phyloP scores from a whole-genome alignment of 2,888 invertebrate species.

The Noctua janthina region DNA sequence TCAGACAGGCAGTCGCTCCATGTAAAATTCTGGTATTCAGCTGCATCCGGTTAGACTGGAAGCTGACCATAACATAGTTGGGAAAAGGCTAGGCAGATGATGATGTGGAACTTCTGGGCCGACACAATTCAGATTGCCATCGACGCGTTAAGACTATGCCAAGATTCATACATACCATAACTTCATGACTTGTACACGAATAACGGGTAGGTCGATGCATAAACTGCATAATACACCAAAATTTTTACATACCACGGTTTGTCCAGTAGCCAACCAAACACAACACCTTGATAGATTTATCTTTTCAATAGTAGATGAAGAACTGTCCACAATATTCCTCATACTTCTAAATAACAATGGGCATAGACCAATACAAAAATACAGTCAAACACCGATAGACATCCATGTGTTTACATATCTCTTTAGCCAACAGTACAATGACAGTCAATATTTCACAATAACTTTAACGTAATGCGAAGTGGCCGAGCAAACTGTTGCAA shows the following conservation, averaged over 20 bases:
- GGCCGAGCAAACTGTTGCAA: slow-evolving; percentile 41
- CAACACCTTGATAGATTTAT: neutral
- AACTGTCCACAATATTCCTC: neutral
- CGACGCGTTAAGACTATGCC: too few species aligned
- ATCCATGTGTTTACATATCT: neutral
- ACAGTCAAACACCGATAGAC: neutral
- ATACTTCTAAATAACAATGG: neutral
- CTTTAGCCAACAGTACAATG: slow-evolving; percentile 20
- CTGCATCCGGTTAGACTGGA: too few species aligned
- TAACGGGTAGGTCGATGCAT: neutral
- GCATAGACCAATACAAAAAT: neutral
- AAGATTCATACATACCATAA: too few species aligned
- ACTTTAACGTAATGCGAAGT: slow-evolving; percentile 24
- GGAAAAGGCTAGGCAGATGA: too few species aligned
- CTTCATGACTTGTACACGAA: neutral
- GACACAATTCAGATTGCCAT: too few species aligned
- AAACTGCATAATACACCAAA: neutral
- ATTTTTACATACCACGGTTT: neutral
- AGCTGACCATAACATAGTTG: too few species aligned
- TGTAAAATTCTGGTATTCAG: too few species aligned
- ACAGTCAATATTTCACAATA: slow-evolving; percentile 47
- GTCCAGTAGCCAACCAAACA: neutral
- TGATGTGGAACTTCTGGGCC: too few species aligned
- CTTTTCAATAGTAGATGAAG: neutral
- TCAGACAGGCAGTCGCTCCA: too few species aligned